Evolutionary conservation across 1,140 invertebrate genomes (phyloP).

Genomic region (Probaryconus sp.): DNA sequence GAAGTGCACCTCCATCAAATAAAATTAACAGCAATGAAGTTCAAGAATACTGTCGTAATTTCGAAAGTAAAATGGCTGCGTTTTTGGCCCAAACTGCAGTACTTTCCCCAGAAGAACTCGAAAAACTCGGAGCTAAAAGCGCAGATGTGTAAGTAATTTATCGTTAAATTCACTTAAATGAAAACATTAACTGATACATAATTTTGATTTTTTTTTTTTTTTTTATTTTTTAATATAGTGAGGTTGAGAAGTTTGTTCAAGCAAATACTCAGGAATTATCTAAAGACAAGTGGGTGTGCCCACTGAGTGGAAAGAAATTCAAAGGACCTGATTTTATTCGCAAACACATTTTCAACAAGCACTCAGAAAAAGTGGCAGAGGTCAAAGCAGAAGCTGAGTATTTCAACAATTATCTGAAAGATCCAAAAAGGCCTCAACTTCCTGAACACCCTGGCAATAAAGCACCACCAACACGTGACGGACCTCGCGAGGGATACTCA

Average conservation of each 20-base stretch:
- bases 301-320: slow-evolving; percentile 99
- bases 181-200: slow-evolving; percentile 10
- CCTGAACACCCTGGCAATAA: slow-evolving; percentile 90
- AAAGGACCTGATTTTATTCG: slow-evolving; percentile 99
- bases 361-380: slow-evolving; percentile 97
- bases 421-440: slow-evolving; percentile 95
- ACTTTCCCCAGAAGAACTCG: slow-evolving; percentile 88
- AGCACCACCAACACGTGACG: slow-evolving; percentile 72
- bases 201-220: slow-evolving; percentile 11
- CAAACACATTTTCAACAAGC: slow-evolving; percentile 99
- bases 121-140: slow-evolving; percentile 92
- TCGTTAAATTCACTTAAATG: slow-evolving; percentile 63
- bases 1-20: slow-evolving; percentile 89
- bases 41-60: slow-evolving; percentile 74
- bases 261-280: slow-evolving; percentile 96
- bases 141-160: slow-evolving; percentile 87
- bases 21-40: slow-evolving; percentile 82
- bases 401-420: slow-evolving; percentile 98
- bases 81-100: slow-evolving; percentile 86
- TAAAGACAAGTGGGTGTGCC: slow-evolving; percentile 99
- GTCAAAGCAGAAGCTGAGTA: slow-evolving; percentile 97
- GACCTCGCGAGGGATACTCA: slow-evolving; percentile 73
- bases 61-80: slow-evolving; percentile 92
- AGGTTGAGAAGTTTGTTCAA: slow-evolving; percentile 96
- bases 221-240: slow-evolving; percentile 69